Evolutionary conservation across 2,888 invertebrate species (phyloP), one percentile per base, ranked within the genome.

Genomic region (Drosophila meridiana): DNA sequence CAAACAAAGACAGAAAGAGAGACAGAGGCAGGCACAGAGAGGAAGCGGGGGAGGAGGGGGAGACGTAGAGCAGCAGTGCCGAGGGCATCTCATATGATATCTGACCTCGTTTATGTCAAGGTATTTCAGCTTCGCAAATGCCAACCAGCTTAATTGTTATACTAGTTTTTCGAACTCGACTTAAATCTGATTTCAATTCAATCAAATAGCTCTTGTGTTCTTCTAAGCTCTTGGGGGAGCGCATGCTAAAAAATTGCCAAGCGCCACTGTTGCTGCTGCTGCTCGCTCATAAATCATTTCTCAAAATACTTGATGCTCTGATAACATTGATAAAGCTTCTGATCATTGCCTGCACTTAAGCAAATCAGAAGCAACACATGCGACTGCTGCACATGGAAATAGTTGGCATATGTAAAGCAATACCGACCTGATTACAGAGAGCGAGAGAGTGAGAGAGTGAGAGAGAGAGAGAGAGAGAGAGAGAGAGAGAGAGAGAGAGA

Each of bases 71-170:
- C 4, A 14, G 9, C 28, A 38, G 26, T 36, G n/a, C 56, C 42
- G 20, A 32, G 56, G 56, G 20, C 56, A 57, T 57, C 56, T 57
- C 43, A 64, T 47, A 59, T 58, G 43, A 62, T 68, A 73, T 59
- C 71, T 87, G 87, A 87, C 89, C 89, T 79, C 83, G 61, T 84
- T 87, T 60, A 67, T 74, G 72, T 74, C 83, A 76, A 79, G 79
- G 76, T 76, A 48, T 64, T 79, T 64, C 52, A 73, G 57, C 75
- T 68, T n/a, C 57, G 34, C 52, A n/a, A 64, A 55, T 40, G 48
- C 34, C 53, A 45, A 53, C 55, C 30, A 53, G 50, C 66, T 77
- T 71, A 66, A 70, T 69, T 76, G 59, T 28, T 60, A 53, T 26
- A 20, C 26, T 20, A 45, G 45, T 11, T 48, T 36, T 34, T 40